Conservation (phyloP, 2,113 vertebrate species). For the Lanius ludovicianus region DNA sequence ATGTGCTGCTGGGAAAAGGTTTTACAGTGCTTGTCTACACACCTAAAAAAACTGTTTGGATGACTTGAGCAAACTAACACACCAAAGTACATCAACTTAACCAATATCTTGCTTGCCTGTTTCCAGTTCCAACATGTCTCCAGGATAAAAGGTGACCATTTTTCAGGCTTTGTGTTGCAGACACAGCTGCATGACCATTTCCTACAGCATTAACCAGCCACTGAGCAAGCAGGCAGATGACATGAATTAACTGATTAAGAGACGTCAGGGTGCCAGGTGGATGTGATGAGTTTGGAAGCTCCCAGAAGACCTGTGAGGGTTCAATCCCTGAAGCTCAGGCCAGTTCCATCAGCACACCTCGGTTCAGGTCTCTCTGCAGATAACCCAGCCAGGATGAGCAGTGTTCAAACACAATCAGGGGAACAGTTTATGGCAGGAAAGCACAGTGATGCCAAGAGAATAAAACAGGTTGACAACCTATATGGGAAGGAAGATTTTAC, state of each 20-base stretch:
- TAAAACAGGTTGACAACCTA: background rate
- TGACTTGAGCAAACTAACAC: background rate
- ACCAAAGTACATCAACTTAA: background rate
- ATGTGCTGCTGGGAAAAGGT: background rate
- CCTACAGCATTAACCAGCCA: background rate
- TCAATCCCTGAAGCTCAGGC: background rate
- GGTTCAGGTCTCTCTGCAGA: background rate
- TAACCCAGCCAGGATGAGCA: background rate
- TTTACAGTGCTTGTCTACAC: background rate
- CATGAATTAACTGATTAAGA: background rate
- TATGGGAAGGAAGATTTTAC: background rate
- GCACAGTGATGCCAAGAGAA: background rate
- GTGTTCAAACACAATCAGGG: background rate
- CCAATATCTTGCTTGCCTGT: background rate
- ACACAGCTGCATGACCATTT: rapidly evolving
- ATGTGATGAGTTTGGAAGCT: background rate
- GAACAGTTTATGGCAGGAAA: background rate
- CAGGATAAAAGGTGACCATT: background rate
- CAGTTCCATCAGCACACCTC: background rate
- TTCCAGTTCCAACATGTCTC: background rate
- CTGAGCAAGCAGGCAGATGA: background rate
- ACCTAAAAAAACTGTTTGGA: background rate
- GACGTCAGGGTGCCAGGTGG: background rate
- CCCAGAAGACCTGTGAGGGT: background rate
- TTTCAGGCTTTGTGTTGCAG: background rate